Base-by-base conservation (phyloP, 2,113 vertebrate genomes). In the Myrmecophaga tridactyla region DNA sequence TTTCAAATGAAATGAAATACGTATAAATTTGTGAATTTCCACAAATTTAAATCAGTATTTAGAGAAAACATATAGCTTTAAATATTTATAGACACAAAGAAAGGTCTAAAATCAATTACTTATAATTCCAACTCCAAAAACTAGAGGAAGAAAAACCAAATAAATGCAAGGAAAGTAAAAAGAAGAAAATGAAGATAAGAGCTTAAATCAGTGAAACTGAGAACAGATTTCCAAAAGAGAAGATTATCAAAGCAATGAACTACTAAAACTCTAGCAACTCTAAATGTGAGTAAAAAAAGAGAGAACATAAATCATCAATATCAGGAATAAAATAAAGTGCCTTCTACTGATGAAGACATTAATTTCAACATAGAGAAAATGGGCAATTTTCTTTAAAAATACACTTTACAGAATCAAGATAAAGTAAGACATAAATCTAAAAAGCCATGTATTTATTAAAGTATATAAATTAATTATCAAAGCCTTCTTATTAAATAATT, bases 1-100 rank as follows among this genome's bases (percentile, higher is more conserved):
- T 41, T 67, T 94, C 27, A 89, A 89, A 60, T 86, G 13, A 84
- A 88, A 89, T 46, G 39, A 82, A 88, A 67, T 63, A 63, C 39
- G 12, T 73, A 7, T 31, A 73, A 80, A 77, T 93, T 48, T 65
- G 34, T 80, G 27, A 14, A 14, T 75, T 41, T 6, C 4, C 53
- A 56, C 17, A 56, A 56, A 96, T 34, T 1, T 25, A 96, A 90
- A 85, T 23, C 2, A 78, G 11, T 60, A 23, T 17, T 77, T 41
- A 21, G 29, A 76, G 21, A 78, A 73, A 58, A 84, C n/a, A 7
- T 14, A 25, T 84, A n/a, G 23, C 2, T 36, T 60, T 85, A 41
- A 51, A 25, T 65, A 75, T 51, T 85, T 89, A 36, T 7, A 80
- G 21, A 92, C 56, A 78, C 9, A 18, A 94, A 73, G n/a, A 89